Evolutionary conservation across 2,888 invertebrate genomes (phyloP).

Genomic region (Synergus umbraculus): DNA sequence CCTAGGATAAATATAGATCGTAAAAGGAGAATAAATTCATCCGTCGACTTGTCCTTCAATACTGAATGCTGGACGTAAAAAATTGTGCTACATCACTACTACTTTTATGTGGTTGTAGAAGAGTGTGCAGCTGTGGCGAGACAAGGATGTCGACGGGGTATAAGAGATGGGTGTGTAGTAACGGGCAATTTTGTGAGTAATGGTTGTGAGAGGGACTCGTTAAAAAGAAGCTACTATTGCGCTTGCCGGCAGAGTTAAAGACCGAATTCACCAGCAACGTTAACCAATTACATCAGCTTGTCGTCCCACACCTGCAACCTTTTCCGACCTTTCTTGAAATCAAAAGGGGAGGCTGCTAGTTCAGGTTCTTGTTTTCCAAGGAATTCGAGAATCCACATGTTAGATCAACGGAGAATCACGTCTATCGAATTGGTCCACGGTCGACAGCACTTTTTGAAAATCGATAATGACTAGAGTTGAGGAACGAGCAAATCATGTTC

Average conservation of each 20-base stretch:
- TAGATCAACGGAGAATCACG: constrained; percentile 10
- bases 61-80: constrained; percentile 11
- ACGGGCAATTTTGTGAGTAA: constrained; percentile 35
- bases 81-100: constrained; percentile 30
- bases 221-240: constrained; percentile 30
- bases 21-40: constrained; percentile 22
- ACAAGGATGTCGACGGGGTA: constrained; percentile 5
- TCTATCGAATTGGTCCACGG: constrained; percentile 3
- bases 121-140: constrained; percentile 1
- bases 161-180: not conserved
- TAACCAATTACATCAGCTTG: constrained; percentile 32
- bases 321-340: not conserved
- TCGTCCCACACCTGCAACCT: constrained; percentile 5
- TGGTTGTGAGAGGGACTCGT: constrained; percentile 21
- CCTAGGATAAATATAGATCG: constrained; percentile 3
- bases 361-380: not conserved
- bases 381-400: not conserved
- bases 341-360: not conserved
- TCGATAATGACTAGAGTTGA: constrained; percentile 2
- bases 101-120: constrained; percentile 24
- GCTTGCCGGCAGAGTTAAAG: constrained; percentile 18
- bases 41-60: constrained; percentile 8
- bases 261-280: constrained; percentile 28
- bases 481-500: not conserved
- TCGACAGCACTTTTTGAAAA: not conserved